These are phyloP conservation scores for Onchidella celtica DNA, from an alignment of 2,888 invertebrate species.

Conservation along the genomic window DNA sequence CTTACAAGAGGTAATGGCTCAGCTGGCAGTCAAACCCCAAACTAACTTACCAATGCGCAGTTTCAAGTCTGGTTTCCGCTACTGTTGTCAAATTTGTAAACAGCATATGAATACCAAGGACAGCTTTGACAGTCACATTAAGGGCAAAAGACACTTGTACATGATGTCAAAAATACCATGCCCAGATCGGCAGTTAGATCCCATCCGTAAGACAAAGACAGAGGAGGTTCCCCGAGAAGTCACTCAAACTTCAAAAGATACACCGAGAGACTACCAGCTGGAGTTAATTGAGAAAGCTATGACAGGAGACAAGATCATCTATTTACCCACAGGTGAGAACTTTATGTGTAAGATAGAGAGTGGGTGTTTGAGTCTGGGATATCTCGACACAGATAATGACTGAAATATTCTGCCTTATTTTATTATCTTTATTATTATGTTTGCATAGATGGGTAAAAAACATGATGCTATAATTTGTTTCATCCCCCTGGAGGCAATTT, in stretches of 20 bases:
- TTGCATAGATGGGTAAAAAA: too few relatives aligned
- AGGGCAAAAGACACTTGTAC: constrained; percentile 60
- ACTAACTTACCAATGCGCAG: not conserved
- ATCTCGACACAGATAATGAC: too few relatives aligned
- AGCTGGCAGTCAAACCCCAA: not conserved
- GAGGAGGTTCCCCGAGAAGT: constrained; percentile 7
- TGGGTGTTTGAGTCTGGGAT: too few relatives aligned
- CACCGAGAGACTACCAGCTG: constrained; percentile 69
- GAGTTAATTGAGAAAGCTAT: constrained; percentile 70
- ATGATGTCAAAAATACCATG: constrained; percentile 60
- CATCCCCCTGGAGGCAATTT: too few relatives aligned
- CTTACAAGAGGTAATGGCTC: not conserved
- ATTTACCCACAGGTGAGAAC: constrained; percentile 73
- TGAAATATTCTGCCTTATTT: too few relatives aligned
- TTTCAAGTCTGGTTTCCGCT: constrained; percentile 31
- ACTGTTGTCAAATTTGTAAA: constrained; percentile 60
- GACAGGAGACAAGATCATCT: constrained; percentile 66
- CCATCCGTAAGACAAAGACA: not conserved
- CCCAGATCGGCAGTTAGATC: constrained; percentile 47
- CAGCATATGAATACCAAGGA: constrained; percentile 64
- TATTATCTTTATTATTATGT: too few relatives aligned
- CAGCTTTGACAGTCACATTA: constrained; percentile 60
- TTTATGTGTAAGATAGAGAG: too few relatives aligned
- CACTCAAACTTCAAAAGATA: constrained; percentile 50
- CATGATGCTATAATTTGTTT: too few relatives aligned